Percentiles rank a stretch among this genome's conserved stretches.
These are phyloP conservation scores for Phytoseiulus persimilis DNA, from an alignment of 2,888 invertebrate species.

Conservation along the genomic window DNA sequence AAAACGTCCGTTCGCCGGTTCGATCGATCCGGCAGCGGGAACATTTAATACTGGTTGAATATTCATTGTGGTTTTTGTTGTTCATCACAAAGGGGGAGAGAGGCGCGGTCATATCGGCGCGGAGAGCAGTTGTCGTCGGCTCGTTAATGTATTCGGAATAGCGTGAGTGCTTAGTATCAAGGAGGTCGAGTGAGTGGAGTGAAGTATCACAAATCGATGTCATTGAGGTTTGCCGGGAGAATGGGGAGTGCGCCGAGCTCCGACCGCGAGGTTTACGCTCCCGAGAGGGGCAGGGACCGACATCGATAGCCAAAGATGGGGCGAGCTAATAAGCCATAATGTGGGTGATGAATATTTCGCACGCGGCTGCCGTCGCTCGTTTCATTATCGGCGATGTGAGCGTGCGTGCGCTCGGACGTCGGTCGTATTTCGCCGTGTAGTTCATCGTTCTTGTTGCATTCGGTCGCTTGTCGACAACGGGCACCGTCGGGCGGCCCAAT, in stretches of 20 bases:
- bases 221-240: not conserved
- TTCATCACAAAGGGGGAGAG: not conserved
- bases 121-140: not conserved
- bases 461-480: not conserved
- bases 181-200: not conserved
- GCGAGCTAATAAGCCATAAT: not conserved
- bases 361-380: not conserved
- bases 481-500: not conserved
- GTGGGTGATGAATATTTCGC: not conserved
- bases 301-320: not conserved
- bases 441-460: not conserved
- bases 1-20: not conserved
- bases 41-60: not conserved
- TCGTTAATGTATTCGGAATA: not conserved
- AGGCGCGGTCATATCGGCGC: not conserved
- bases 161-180: not conserved
- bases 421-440: not conserved
- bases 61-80: not conserved
- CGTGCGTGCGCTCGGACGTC: not conserved
- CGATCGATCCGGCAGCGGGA: not conserved
- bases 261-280: not conserved
- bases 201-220: constrained; percentile 5
- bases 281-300: not conserved
- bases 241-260: not conserved
- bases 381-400: not conserved